Conservation (phyloP, 2,888 invertebrate species). For the Eupeodes luniger region DNA sequence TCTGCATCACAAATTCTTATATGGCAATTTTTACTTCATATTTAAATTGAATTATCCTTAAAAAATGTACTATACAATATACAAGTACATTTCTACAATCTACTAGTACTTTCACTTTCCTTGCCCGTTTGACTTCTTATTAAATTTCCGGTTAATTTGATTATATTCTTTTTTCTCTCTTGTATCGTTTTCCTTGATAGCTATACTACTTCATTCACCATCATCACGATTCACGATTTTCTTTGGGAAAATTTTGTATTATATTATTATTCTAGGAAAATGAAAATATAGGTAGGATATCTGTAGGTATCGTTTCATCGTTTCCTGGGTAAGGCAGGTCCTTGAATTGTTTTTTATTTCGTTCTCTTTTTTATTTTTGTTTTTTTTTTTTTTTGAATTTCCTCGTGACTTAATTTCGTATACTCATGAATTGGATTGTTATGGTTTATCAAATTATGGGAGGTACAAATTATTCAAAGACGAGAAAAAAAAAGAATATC, state of each 20-base stretch:
- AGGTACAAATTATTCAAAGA: background rate
- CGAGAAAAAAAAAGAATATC: background rate
- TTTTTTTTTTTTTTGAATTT: background rate
- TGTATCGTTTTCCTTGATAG: slow-evolving; percentile 1
- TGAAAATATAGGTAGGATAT: background rate
- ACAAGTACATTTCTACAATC: too few species aligned
- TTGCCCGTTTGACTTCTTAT: slow-evolving; percentile 12
- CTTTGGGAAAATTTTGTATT: background rate
- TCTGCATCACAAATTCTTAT: background rate
- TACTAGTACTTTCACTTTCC: background rate
- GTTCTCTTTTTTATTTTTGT: background rate
- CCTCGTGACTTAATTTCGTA: slow-evolving; percentile 18
- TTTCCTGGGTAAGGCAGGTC: slow-evolving; percentile 1
- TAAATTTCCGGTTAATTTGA: slow-evolving; percentile 30
- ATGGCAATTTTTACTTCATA: background rate
- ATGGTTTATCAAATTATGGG: slow-evolving; percentile 18
- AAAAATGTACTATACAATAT: background rate
- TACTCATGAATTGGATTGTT: slow-evolving; percentile 17
- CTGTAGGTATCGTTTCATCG: background rate
- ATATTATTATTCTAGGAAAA: slow-evolving; percentile 19
- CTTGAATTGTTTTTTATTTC: background rate
- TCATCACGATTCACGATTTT: slow-evolving; percentile 1
- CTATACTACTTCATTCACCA: background rate
- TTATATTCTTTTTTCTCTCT: background rate
- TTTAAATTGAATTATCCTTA: background rate